Evolutionary conservation across 2,888 invertebrate species (phyloP).

Genomic region (Sarcophaga variegata): DNA sequence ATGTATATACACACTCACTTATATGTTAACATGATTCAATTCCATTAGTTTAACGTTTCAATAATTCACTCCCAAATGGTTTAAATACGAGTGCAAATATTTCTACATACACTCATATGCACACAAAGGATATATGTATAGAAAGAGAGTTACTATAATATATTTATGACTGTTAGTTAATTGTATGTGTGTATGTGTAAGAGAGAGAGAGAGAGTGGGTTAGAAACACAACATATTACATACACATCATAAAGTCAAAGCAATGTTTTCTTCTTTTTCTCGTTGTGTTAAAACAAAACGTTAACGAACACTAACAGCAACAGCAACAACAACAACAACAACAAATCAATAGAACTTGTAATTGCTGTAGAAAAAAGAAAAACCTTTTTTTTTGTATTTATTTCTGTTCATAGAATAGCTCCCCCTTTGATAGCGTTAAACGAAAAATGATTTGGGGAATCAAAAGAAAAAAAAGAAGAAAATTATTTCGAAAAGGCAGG

Average conservation of each 20-base stretch:
- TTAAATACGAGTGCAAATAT: conserved; percentile 19
- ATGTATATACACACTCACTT: background rate
- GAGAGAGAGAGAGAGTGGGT: background rate
- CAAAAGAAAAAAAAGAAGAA: conserved; percentile 15
- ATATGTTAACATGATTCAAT: background rate
- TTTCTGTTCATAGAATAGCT: conserved; percentile 14
- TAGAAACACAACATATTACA: background rate
- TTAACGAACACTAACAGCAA: conserved; percentile 8
- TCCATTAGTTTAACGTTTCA: conserved; percentile 41
- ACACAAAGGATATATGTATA: too few species aligned
- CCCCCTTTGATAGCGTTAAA: background rate
- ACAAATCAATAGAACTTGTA: conserved; percentile 42
- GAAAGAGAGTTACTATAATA: conserved; percentile 30
- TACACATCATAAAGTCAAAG: conserved; percentile 41
- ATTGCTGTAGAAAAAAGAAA: conserved; percentile 62
- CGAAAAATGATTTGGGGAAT: conserved; percentile 44
- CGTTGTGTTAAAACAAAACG: too few species aligned
- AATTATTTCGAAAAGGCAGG: conserved; percentile 8
- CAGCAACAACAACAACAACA: background rate
- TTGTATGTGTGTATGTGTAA: background rate
- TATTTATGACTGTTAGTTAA: conserved; percentile 38
- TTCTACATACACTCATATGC: background rate
- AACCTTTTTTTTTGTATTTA: conserved; percentile 43
- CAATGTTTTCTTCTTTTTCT: background rate
- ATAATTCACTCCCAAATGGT: conserved; percentile 47